Conservation (phyloP, 1,140 invertebrate genomes). For the Ptiloglossa arizonensis region DNA sequence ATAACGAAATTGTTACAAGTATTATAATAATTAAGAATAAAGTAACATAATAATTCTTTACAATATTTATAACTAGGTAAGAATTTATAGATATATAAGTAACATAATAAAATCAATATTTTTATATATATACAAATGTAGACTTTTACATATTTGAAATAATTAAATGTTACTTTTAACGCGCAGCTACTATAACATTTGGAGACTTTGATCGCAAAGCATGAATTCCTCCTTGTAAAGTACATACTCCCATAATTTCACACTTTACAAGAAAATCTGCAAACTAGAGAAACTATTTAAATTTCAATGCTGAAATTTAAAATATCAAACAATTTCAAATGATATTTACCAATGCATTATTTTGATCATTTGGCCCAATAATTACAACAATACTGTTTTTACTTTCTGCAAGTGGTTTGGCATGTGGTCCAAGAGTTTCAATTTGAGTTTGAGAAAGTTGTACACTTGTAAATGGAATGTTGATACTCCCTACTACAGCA, state of each 20-base stretch:
- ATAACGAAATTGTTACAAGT: background rate
- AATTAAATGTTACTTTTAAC: conserved; percentile 52
- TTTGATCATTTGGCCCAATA: conserved; percentile 89
- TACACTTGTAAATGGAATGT: conserved; percentile 91
- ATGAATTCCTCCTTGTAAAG: conserved; percentile 88
- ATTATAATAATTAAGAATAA: background rate
- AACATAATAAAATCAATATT: conserved; percentile 29
- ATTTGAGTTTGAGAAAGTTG: conserved; percentile 85
- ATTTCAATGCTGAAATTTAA: background rate
- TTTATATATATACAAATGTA: conserved; percentile 26
- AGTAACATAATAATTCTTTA: background rate
- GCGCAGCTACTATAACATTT: conserved; percentile 81
- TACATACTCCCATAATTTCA: conserved; percentile 85
- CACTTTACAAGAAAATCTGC: conserved; percentile 87
- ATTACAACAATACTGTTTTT: conserved; percentile 89
- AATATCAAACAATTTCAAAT: background rate
- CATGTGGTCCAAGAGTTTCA: conserved; percentile 85
- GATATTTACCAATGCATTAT: conserved; percentile 86
- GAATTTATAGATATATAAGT: conserved; percentile 22
- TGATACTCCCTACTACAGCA: conserved; percentile 90
- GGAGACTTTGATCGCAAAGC: conserved; percentile 85
- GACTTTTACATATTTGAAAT: background rate
- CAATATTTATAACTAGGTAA: conserved; percentile 5
- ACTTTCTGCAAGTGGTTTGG: conserved; percentile 83
- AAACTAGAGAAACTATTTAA: conserved; percentile 83